Percentiles rank a stretch among this genome's conserved stretches.
Evolutionary conservation across 2,797 vertebrate genomes (phyloP).

Genomic region (Sebastiscus tertius): DNA sequence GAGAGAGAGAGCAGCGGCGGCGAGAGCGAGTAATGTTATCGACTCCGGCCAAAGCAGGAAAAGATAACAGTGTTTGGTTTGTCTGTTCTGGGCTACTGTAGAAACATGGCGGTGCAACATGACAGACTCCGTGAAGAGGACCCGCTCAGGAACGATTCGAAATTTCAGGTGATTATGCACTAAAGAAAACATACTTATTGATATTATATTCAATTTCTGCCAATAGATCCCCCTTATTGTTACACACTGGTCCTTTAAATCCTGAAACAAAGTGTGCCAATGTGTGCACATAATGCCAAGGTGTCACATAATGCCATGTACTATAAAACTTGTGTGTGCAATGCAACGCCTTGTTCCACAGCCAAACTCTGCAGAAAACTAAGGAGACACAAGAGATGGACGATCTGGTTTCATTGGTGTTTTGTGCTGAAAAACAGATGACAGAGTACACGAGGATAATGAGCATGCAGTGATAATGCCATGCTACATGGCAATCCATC

Average conservation of each 20-base stretch:
- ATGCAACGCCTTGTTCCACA: neutral
- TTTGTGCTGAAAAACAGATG: neutral
- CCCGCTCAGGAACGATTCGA: too few species aligned
- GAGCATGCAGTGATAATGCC: neutral
- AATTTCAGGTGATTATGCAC: neutral
- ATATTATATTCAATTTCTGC: too few species aligned
- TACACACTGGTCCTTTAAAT: neutral
- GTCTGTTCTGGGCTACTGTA: too few species aligned
- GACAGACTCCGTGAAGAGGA: too few species aligned
- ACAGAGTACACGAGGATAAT: neutral
- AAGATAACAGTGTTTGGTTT: too few species aligned
- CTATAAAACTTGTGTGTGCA: neutral
- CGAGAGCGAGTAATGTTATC: too few species aligned
- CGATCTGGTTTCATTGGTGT: neutral
- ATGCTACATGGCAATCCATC: neutral
- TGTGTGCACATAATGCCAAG: neutral
- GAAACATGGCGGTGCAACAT: too few species aligned
- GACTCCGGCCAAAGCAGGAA: too few species aligned
- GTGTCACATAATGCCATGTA: neutral
- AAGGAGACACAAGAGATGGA: neutral
- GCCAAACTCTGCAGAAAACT: neutral
- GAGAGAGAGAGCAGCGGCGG: too few species aligned
- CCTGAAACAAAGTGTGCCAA: neutral
- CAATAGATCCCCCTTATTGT: neutral
- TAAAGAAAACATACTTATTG: neutral